phyloP scores from a whole-genome alignment of 2,797 vertebrate genomes.

The Erithacus rubecula region DNA sequence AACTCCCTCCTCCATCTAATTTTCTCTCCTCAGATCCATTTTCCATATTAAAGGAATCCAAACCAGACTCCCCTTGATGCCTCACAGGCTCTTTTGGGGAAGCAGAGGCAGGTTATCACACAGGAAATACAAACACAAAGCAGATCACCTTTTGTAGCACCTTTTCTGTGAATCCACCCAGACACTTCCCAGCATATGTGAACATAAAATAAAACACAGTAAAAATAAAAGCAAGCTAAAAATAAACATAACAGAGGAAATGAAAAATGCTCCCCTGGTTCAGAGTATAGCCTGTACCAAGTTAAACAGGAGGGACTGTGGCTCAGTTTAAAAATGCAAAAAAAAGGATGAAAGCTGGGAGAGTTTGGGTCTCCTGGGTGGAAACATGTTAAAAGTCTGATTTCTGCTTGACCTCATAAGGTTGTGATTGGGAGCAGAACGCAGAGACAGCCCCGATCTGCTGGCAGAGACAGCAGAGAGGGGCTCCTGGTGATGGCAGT shows the following conservation, averaged over 20 bases:
- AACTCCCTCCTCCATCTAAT: neutral
- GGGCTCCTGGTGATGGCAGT: neutral
- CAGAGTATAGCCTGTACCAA: neutral
- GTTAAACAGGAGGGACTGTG: neutral
- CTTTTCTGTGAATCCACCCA: conserved; percentile 30
- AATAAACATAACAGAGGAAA: conserved; percentile 9
- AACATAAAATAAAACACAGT: conserved; percentile 35
- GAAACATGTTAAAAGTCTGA: neutral
- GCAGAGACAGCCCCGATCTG: neutral
- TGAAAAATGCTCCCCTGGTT: neutral
- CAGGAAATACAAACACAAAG: conserved; percentile 8
- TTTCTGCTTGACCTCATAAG: neutral
- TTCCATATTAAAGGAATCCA: neutral
- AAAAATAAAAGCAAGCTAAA: conserved; percentile 48
- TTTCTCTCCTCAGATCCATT: neutral
- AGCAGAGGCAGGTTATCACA: neutral
- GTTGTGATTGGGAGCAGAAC: neutral
- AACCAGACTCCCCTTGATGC: neutral
- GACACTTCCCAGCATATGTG: conserved; percentile 29
- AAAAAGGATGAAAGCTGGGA: neutral
- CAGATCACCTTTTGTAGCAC: conserved; percentile 14
- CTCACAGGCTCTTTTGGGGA: neutral
- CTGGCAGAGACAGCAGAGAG: neutral
- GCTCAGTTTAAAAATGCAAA: neutral
- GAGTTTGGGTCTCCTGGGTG: neutral